A percentile compares a stretch with the other conserved stretches of the same genome.
These are phyloP conservation scores for Sebastes glaucus DNA, from an alignment of 2,797 vertebrate species.

Conservation along the genomic window DNA sequence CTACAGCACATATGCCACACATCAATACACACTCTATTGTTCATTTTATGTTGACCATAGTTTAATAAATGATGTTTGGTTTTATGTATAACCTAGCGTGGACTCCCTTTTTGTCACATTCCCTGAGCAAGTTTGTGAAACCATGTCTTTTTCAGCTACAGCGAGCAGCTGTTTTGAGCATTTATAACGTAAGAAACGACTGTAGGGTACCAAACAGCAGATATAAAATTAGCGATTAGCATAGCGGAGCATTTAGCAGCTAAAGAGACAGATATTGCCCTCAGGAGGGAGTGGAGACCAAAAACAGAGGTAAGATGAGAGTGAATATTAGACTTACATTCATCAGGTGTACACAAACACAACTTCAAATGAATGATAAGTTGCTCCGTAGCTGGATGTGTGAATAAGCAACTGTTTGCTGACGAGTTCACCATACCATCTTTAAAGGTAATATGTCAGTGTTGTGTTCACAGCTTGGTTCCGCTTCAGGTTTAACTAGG, in stretches of 20 bases:
- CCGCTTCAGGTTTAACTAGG: not conserved
- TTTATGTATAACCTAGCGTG: no score
- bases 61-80: no score
- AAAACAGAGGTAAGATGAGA: not conserved
- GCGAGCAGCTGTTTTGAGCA: not conserved
- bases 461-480: not conserved
- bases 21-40: no score
- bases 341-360: not conserved
- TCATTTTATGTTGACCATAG: no score
- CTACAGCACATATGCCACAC: no score
- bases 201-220: not conserved
- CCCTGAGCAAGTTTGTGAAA: no score
- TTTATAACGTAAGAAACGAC: not conserved
- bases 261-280: not conserved
- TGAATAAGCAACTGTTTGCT: not conserved
- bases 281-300: not conserved
- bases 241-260: not conserved
- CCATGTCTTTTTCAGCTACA: not conserved
- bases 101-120: no score
- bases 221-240: not conserved
- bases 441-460: not conserved
- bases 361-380: not conserved
- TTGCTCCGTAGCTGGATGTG: not conserved
- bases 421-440: not conserved
- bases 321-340: not conserved